Evolutionary conservation across 1,140 invertebrate genomes (phyloP).

Genomic region (Aphaenogaster rudis): DNA sequence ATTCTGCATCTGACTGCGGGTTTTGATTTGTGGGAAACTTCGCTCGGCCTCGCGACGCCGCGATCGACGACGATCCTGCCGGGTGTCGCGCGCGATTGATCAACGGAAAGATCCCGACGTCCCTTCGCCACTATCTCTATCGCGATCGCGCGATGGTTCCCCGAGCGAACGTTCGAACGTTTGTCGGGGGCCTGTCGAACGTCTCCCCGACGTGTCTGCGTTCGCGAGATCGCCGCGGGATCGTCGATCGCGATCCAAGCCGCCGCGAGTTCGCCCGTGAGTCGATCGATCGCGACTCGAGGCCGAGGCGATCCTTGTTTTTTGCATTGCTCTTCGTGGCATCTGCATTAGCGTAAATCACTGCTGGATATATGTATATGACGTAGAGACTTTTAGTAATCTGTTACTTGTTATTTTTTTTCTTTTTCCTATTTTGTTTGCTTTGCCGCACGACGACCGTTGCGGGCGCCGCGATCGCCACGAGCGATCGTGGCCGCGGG

Average conservation of each 20-base stretch:
- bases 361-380: constrained; percentile 74
- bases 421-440: constrained; percentile 37
- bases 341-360: constrained; percentile 75
- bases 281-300: constrained; percentile 42
- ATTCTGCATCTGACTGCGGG: constrained; percentile 85
- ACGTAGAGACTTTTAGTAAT: constrained; percentile 73
- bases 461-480: constrained; percentile 11
- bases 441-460: constrained; percentile 59
- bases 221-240: constrained; percentile 9
- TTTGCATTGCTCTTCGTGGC: constrained; percentile 73
- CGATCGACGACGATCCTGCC: constrained; percentile 36
- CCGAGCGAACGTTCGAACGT: constrained; percentile 22
- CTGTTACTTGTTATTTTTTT: constrained; percentile 47
- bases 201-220: constrained; percentile 5
- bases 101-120: constrained; percentile 4
- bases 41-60: constrained; percentile 67
- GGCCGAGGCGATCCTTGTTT: constrained; percentile 61
- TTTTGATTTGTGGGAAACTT: constrained; percentile 86
- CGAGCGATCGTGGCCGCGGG: constrained; percentile 47
- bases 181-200: not conserved
- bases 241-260: constrained; percentile 6
- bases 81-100: constrained; percentile 9
- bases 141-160: constrained; percentile 1
- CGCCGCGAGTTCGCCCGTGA: not conserved
- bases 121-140: not conserved